Evolutionary conservation across 2,797 vertebrate genomes (phyloP).

Genomic region (Acridotheres tristis): DNA sequence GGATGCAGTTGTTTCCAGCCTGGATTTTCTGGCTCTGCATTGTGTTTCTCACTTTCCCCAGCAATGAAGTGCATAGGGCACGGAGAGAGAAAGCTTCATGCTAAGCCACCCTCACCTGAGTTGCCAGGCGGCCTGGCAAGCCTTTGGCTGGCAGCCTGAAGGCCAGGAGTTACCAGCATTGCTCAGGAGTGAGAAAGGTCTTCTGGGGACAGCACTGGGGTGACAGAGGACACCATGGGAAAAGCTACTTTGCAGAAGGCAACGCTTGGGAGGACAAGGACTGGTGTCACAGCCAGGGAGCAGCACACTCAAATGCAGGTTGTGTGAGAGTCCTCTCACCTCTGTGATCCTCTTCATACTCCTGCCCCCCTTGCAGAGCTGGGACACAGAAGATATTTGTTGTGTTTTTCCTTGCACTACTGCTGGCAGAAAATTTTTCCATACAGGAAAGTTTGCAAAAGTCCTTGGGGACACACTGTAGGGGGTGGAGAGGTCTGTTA

Average conservation of each 20-base stretch:
- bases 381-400: background rate
- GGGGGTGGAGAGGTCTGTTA: background rate
- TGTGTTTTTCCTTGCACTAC: background rate
- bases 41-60: background rate
- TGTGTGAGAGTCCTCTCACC: background rate
- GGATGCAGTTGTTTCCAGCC: background rate
- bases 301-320: accelerated
- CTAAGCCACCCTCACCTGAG: background rate
- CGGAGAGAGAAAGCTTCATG: background rate
- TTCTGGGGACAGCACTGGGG: background rate
- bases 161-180: background rate
- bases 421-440: background rate
- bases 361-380: background rate
- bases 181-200: conserved; percentile 7
- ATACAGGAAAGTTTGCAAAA: background rate
- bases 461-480: background rate
- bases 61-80: background rate
- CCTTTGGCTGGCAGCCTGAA: background rate
- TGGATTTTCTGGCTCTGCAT: background rate
- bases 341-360: background rate
- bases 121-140: background rate
- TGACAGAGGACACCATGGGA: background rate
- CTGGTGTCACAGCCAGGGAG: background rate
- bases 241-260: conserved; percentile 1
- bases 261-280: background rate